phyloP scores from a whole-genome alignment of 2,797 vertebrate species.

The Gobio occitaniae region DNA sequence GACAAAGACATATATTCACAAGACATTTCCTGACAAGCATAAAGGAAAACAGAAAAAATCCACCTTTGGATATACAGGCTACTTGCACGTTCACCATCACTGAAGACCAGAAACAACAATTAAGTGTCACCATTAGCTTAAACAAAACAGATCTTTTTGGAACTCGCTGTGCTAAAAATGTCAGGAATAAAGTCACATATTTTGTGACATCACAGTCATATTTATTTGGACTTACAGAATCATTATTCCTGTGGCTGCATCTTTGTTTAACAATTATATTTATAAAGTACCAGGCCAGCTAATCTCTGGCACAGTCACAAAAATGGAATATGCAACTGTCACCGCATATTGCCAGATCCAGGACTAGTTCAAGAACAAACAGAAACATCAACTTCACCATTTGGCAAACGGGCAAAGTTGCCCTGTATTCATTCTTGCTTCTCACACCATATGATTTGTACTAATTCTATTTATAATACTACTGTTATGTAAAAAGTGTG shows the following conservation, averaged over 20 bases:
- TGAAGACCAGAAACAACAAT: slow-evolving; percentile 66
- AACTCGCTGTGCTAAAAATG: neutral
- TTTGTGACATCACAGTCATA: neutral
- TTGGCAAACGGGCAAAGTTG: neutral
- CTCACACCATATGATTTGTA: neutral
- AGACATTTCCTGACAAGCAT: slow-evolving; percentile 3
- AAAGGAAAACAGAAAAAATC: neutral
- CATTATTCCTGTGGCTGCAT: neutral
- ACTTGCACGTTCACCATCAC: slow-evolving; percentile 48
- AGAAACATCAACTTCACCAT: neutral
- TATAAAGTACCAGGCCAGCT: neutral
- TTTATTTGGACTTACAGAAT: neutral
- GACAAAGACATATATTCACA: neutral
- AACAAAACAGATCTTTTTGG: slow-evolving; percentile 67
- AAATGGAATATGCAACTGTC: neutral
- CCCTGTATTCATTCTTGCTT: neutral
- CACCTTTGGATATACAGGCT: neutral
- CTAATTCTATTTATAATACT: neutral
- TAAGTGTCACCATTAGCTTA: slow-evolving; percentile 74
- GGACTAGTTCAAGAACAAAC: neutral
- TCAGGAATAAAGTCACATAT: neutral
- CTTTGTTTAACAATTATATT: neutral
- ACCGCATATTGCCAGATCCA: neutral
- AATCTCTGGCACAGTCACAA: neutral
- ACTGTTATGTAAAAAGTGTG: neutral